Evolutionary conservation across 2,113 vertebrate genomes (phyloP).

Genomic region (Mus pahari): DNA sequence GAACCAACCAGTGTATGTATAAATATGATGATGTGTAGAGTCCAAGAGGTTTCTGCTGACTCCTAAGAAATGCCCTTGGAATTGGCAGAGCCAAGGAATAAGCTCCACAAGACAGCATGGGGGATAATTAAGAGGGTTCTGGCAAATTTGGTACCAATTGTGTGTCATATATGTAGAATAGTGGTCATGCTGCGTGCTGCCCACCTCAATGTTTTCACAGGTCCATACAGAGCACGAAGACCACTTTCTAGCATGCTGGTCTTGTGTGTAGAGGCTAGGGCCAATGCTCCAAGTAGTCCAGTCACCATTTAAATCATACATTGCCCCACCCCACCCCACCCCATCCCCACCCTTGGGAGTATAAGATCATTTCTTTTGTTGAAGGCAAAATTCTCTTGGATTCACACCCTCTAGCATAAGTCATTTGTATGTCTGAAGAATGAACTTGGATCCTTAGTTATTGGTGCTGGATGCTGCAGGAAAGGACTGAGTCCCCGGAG

Average conservation of each 20-base stretch:
- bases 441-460: not conserved
- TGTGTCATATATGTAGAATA: too few relatives aligned
- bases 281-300: not conserved
- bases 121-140: not conserved
- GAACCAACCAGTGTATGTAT: not conserved
- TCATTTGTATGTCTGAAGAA: conserved; percentile 4
- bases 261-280: not conserved
- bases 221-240: too few relatives aligned
- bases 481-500: not conserved
- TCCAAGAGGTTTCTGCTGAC: not conserved
- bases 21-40: not conserved
- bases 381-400: not conserved
- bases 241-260: not conserved
- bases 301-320: not conserved
- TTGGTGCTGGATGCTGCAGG: not conserved
- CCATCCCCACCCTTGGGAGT: too few relatives aligned
- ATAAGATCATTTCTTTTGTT: not conserved
- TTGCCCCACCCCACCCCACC: not conserved
- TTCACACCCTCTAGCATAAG: not conserved
- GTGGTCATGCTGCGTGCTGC: rapidly evolving
- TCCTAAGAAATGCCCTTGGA: not conserved
- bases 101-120: not conserved
- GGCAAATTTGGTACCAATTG: rapidly evolving
- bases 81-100: not conserved
- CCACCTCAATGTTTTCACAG: rapidly evolving